These are phyloP conservation scores for Orthosia gracilis DNA, from an alignment of 2,888 invertebrate genomes.

Conservation along the genomic window DNA sequence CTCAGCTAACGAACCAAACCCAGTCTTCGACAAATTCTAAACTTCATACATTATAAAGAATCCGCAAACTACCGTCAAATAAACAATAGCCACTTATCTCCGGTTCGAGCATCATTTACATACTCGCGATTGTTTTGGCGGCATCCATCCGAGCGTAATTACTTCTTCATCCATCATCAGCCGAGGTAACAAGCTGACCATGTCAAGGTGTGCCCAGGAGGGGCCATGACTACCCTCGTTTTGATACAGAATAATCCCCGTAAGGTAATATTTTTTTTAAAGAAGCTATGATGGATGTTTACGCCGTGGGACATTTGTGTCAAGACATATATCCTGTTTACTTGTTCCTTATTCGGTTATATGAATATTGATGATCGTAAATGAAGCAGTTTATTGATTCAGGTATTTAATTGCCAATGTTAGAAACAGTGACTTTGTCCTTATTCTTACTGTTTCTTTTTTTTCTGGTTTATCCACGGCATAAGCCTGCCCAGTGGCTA, in stretches of 20 bases:
- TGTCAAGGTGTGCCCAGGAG: conserved; percentile 46
- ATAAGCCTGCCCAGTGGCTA: too few relatives aligned
- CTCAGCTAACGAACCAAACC: not conserved
- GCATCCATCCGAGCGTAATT: conserved; percentile 45
- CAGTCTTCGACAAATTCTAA: conserved; percentile 23
- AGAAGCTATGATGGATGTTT: conserved; percentile 32
- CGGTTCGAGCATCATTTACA: conserved; percentile 46
- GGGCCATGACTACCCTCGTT: conserved; percentile 34
- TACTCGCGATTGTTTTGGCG: conserved; percentile 48
- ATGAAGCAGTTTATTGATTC: conserved; percentile 11
- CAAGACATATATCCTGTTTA: conserved; percentile 16
- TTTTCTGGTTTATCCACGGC: not conserved
- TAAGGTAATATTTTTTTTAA: conserved; percentile 55
- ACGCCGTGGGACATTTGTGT: conserved; percentile 18
- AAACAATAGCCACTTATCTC: conserved; percentile 56
- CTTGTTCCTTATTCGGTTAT: conserved; percentile 18
- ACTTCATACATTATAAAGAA: conserved; percentile 18
- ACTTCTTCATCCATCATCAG: conserved; percentile 24
- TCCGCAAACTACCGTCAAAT: conserved; percentile 30
- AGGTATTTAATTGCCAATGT: not conserved
- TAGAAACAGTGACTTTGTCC: not conserved
- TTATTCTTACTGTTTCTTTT: not conserved
- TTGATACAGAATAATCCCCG: conserved; percentile 48
- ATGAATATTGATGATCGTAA: conserved; percentile 39
- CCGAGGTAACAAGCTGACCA: conserved; percentile 21